These are phyloP conservation scores for Caenorhabditis angaria DNA, from an alignment of 2,888 invertebrate species.

Conservation along the genomic window DNA sequence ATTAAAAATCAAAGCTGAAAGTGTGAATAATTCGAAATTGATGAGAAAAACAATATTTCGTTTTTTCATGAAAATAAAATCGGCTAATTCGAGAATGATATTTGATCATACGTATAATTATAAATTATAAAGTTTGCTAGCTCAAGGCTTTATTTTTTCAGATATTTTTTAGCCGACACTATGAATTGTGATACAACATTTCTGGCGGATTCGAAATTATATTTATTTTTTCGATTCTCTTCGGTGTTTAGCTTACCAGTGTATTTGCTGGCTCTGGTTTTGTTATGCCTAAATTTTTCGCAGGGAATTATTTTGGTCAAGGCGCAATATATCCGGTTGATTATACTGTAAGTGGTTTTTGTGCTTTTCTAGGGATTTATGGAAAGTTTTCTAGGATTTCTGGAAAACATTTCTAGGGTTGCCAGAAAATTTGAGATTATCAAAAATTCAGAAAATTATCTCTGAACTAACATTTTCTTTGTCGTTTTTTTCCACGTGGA, in stretches of 20 bases:
- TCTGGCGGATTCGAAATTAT: neutral
- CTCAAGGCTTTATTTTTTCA: neutral
- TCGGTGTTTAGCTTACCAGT: neutral
- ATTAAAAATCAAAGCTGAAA: no score
- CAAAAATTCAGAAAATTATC: no score
- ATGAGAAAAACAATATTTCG: no score
- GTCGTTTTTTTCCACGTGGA: no score
- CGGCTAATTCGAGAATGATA: neutral
- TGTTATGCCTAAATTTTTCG: constrained; percentile 1
- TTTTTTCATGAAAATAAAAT: neutral
- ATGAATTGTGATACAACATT: neutral
- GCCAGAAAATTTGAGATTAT: no score
- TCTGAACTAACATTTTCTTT: no score
- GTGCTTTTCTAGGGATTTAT: no score
- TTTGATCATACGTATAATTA: neutral
- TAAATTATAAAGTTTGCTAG: neutral
- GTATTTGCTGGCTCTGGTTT: neutral
- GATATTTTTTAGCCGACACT: neutral
- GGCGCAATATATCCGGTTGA: constrained; percentile 13
- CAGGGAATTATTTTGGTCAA: constrained; percentile 11
- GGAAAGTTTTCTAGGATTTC: neutral
- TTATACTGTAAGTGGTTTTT: constrained; percentile 22
- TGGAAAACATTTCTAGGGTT: neutral
- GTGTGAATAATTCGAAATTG: no score
- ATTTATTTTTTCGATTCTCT: neutral